Conservation (phyloP, 2,113 vertebrate species). For the Mormyrus iriodes region DNA sequence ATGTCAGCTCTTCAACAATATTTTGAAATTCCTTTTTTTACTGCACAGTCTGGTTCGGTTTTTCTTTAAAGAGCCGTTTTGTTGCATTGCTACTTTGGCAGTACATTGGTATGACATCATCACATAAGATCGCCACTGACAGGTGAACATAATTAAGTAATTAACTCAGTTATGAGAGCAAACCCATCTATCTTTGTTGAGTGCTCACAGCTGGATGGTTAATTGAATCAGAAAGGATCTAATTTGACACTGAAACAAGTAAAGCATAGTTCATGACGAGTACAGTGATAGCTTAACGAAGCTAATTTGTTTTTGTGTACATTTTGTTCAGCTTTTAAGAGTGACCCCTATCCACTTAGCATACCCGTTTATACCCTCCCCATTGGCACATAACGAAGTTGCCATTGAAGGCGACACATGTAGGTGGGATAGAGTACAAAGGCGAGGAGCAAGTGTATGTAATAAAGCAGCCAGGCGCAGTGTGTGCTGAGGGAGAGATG, state of each 20-base stretch:
- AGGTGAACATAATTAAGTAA: background rate
- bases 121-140: background rate
- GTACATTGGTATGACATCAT: background rate
- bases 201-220: background rate
- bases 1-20: background rate
- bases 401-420: background rate
- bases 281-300: background rate
- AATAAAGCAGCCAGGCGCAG: background rate
- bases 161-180: slow-evolving; percentile 2
- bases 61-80: background rate
- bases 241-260: slow-evolving; percentile 1
- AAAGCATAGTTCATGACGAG: background rate
- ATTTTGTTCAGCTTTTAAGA: background rate
- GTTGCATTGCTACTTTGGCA: background rate
- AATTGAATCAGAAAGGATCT: background rate
- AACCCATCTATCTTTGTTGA: background rate
- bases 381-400: background rate
- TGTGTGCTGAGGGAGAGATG: background rate
- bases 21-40: background rate
- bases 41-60: background rate
- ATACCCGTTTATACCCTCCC: background rate
- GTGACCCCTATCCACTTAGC: background rate
- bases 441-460: background rate
- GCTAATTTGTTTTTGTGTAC: background rate
- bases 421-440: background rate